Evolutionary conservation across 2,113 vertebrate species (phyloP), one percentile per base, ranked within the genome.

Genomic region (Pavo muticus): DNA sequence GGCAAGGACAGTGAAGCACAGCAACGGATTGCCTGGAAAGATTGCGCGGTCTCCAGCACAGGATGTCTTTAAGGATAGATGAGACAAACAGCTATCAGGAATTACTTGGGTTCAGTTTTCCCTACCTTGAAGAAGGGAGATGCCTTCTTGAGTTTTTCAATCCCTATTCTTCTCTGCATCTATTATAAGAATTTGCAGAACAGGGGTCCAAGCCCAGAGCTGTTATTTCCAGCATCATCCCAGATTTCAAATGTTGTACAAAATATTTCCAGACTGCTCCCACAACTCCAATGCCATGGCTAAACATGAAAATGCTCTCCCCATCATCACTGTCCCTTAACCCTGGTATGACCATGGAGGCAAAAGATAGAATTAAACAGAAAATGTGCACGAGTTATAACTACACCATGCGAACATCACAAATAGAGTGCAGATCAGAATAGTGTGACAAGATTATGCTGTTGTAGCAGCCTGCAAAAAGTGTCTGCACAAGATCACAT

Each of bases 21-120:
- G 64, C 35, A 94, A 52, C 64, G 91, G 95, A 94, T 94, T 91
- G 90, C 73, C 88, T 96, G 90, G 72, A 86, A 86, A 93, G 88
- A 94, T 81, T 91, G 45, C 56, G 69, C 60, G 63, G 94, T 94
- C 86, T 93, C 88, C 76, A 91, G 16, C 19, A 23, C 1, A 72
- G 61, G n/a, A 56, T 52, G 7, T 85, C 90, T 91, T 54, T 71
- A 74, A 80, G 83, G 72, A 42, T 10, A 50, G 45, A 90, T 67
- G 70, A 94, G 79, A 73, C 64, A 79, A 90, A 80, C 24, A 67
- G 30, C 64, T 86, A 83, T 23, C 72, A 84, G 64, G 57, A 80
- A 59, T 37, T 45, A 60, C 56, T 75, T 68, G 90, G 39, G 57
- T 91, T 35, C 3, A 90, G 60, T 84, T 91, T 69, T 67, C 42